phyloP scores from a whole-genome alignment of 2,888 invertebrate species.

The Megalurothrips usitatus region DNA sequence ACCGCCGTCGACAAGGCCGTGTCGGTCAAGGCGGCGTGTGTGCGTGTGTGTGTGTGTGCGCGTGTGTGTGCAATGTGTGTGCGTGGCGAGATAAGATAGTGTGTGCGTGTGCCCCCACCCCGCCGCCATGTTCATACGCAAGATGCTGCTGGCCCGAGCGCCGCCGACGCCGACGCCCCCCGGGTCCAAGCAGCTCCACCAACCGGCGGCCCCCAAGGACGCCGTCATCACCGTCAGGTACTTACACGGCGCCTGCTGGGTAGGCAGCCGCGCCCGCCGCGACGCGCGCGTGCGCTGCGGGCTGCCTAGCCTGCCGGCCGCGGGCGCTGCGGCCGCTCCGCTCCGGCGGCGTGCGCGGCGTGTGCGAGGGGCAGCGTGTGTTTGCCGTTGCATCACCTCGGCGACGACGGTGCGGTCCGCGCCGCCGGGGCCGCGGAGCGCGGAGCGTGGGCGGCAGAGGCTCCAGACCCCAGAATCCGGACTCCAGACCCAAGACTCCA shows the following conservation, averaged over 20 bases:
- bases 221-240: conserved; percentile 20
- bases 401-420: too few relatives aligned
- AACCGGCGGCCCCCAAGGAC: neutral
- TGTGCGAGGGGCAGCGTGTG: too few relatives aligned
- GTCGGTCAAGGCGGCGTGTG: neutral
- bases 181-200: neutral
- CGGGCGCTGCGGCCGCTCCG: too few relatives aligned
- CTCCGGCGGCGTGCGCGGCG: too few relatives aligned
- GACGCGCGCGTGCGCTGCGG: too few relatives aligned
- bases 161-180: neutral
- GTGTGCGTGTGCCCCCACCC: neutral
- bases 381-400: too few relatives aligned
- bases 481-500: too few relatives aligned
- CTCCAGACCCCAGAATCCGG: too few relatives aligned
- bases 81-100: neutral
- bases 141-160: conserved; percentile 6
- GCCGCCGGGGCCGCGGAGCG: too few relatives aligned
- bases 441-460: too few relatives aligned
- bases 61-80: neutral
- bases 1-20: neutral
- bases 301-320: too few relatives aligned
- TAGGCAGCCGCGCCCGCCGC: too few relatives aligned
- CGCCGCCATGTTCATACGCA: conserved; percentile 3
- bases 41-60: neutral
- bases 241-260: neutral